phyloP scores from a whole-genome alignment of 2,797 vertebrate genomes.

The Microhierax caerulescens region DNA sequence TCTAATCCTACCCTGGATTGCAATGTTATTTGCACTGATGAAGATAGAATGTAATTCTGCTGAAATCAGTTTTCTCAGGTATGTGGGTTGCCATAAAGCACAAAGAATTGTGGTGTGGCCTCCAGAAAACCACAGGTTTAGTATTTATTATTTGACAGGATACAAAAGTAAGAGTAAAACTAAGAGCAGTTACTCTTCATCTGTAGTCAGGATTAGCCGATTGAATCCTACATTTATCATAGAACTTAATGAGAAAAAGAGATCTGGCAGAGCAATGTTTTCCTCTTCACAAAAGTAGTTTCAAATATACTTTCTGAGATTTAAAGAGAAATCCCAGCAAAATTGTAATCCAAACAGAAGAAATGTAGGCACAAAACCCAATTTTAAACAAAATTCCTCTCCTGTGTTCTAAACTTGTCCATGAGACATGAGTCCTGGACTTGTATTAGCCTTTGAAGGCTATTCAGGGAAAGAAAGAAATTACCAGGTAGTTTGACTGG shows the following conservation, averaged over 20 bases:
- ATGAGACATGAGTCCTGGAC: neutral
- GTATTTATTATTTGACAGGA: neutral
- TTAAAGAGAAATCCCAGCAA: neutral
- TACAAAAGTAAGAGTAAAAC: neutral
- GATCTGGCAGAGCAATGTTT: neutral
- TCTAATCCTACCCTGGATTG: neutral
- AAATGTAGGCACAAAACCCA: neutral
- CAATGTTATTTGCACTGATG: neutral
- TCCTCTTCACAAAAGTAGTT: neutral
- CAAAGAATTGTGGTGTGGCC: neutral
- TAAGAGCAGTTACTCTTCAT: neutral
- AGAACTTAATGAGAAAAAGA: neutral
- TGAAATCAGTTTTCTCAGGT: neutral
- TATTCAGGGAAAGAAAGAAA: neutral
- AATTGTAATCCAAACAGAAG: neutral
- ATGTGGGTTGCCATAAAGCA: neutral
- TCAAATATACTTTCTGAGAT: neutral
- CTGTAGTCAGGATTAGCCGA: neutral
- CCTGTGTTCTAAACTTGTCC: neutral
- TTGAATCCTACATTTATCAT: neutral
- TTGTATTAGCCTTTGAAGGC: neutral
- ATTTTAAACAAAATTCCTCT: neutral
- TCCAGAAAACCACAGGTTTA: neutral
- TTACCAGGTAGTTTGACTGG: neutral
- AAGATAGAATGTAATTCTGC: neutral